Percentiles rank a stretch among this genome's conserved stretches.
These are phyloP conservation scores for Drosophila buzzatii DNA, from an alignment of 2,888 invertebrate genomes.

Conservation along the genomic window DNA sequence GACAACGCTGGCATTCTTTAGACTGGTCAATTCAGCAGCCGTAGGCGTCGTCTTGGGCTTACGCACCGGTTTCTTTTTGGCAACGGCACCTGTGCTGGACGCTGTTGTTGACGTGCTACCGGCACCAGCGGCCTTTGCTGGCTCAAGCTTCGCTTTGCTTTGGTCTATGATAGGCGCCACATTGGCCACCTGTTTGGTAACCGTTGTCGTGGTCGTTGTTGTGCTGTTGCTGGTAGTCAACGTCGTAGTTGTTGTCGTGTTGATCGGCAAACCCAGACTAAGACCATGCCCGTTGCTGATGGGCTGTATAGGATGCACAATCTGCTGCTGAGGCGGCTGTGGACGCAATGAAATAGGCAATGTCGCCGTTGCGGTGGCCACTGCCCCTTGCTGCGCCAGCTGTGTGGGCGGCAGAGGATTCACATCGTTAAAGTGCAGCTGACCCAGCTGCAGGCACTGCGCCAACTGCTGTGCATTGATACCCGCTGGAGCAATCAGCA, in stretches of 20 bases:
- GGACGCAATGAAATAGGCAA: slow-evolving; percentile 59
- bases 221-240: slow-evolving; percentile 63
- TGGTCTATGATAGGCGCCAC: slow-evolving; percentile 85
- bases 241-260: slow-evolving; percentile 65
- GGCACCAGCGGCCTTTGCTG: slow-evolving; percentile 35
- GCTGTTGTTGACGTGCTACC: slow-evolving; percentile 47
- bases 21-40: slow-evolving; percentile 75
- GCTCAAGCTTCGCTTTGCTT: slow-evolving; percentile 83
- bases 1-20: slow-evolving; percentile 83
- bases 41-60: slow-evolving; percentile 79
- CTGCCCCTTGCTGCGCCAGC: slow-evolving; percentile 38
- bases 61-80: slow-evolving; percentile 82
- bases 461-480: slow-evolving; percentile 85
- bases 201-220: slow-evolving; percentile 70
- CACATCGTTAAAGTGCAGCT: slow-evolving; percentile 85
- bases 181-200: slow-evolving; percentile 84
- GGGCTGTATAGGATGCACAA: slow-evolving; percentile 83
- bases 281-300: slow-evolving; percentile 63
- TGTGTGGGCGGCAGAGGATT: slow-evolving; percentile 77
- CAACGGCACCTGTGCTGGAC: slow-evolving; percentile 67
- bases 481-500: slow-evolving; percentile 85
- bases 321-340: slow-evolving; percentile 83
- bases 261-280: slow-evolving; percentile 53
- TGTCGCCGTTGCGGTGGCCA: slow-evolving; percentile 50
- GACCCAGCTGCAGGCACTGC: slow-evolving; percentile 84